Evolutionary conservation across 2,113 vertebrate species (phyloP).

Genomic region (Phocoena phocoena): DNA sequence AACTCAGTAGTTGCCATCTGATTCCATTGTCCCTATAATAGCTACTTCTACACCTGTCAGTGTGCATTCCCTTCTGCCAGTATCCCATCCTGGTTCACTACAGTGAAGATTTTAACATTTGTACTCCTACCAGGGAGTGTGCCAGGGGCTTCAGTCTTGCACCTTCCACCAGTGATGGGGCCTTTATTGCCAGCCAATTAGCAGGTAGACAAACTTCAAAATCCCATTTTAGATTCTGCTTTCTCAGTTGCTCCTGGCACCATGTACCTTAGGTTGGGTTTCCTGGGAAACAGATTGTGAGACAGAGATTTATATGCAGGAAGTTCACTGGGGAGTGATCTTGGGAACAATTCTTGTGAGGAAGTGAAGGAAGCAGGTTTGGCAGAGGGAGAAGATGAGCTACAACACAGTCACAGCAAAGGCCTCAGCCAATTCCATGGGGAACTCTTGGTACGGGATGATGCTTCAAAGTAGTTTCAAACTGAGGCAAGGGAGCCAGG

Average conservation of each 20-base stretch:
- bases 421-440: background rate
- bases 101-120: background rate
- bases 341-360: background rate
- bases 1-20: background rate
- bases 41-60: background rate
- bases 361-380: background rate
- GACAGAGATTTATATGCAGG: background rate
- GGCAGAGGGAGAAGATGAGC: background rate
- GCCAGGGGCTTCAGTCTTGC: background rate
- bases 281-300: background rate
- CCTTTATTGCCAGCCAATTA: background rate
- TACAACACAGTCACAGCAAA: background rate
- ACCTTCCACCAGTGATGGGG: background rate
- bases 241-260: background rate
- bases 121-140: background rate
- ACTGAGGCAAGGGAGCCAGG: background rate
- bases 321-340: background rate
- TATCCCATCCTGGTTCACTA: background rate
- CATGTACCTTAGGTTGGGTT: background rate
- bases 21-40: background rate
- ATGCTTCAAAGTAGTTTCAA: background rate
- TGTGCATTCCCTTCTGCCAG: background rate
- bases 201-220: background rate
- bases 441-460: background rate
- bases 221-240: background rate